Evolutionary conservation across 2,888 invertebrate genomes (phyloP), one percentile per base, ranked within the genome.

Genomic region (Nomada lathburiana): DNA sequence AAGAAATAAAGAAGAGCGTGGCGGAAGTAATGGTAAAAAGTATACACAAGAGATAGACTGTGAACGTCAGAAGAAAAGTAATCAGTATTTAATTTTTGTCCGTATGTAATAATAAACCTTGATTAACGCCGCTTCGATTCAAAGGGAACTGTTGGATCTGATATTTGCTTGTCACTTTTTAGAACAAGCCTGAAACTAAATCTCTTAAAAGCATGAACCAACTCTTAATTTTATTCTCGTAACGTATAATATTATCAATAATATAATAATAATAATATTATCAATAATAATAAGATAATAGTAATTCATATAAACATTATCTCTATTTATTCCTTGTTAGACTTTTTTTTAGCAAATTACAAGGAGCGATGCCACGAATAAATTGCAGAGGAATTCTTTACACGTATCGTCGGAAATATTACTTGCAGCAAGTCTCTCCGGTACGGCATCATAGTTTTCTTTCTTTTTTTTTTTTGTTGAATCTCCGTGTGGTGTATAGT

Each of bases 281-380:
- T 29, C 44, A 74, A 67, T 72, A 60, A 90, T 87, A 86, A 87
- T 89, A 88, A 89, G 89, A 87, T 89, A 82, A 90, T 92, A 92
- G 91, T 92, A 91, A 92, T 92, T 90, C 91, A 92, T 93, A 92
- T 92, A 93, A 93, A 93, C 92, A 92, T 92, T 93, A 92, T 90
- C 88, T 92, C 92, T 92, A 92, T 91, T 91, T 90, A 90, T 91
- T 92, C 83, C 90, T 86, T 83, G 87, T 89, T 87, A 88, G 72
- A 83, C 80, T 80, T 82, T 36, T 36, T 29, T 82, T 85, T 86
- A 87, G 88, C 82, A 87, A 83, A 82, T 86, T 81, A 78, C 85
- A 88, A 88, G 86, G 83, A 78, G 80, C 82, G 82, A 83, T 84
- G 82, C 80, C 84, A 84, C 55, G 52, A 85, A 77, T 84, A 76